Evolutionary conservation across 1,140 invertebrate species (phyloP).

Genomic region (Cecropterus lyciades): DNA sequence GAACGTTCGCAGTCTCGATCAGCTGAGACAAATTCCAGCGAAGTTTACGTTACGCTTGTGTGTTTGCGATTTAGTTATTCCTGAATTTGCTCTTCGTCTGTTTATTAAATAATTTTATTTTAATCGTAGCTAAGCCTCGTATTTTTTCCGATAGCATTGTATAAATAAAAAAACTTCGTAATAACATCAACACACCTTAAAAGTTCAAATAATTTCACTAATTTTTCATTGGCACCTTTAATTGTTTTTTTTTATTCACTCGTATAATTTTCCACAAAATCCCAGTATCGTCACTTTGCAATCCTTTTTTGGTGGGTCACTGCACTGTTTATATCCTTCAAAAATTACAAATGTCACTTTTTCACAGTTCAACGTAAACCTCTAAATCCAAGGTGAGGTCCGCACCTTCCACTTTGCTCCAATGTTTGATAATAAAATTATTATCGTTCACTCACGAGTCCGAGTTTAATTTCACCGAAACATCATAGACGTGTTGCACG

Average conservation of each 20-base stretch:
- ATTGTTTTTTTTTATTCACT: slow-evolving; percentile 51
- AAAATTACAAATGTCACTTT: slow-evolving; percentile 72
- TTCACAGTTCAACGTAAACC: slow-evolving; percentile 63
- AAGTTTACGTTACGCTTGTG: slow-evolving; percentile 32
- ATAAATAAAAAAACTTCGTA: slow-evolving; percentile 23
- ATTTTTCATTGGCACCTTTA: slow-evolving; percentile 43
- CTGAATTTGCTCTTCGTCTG: not conserved
- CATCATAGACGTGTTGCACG: slow-evolving; percentile 82
- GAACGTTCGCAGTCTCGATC: slow-evolving; percentile 50
- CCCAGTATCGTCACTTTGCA: slow-evolving; percentile 69
- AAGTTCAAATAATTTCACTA: slow-evolving; percentile 40
- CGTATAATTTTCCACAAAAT: slow-evolving; percentile 57
- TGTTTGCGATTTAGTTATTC: slow-evolving; percentile 14
- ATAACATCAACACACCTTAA: slow-evolving; percentile 45
- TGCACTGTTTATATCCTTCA: slow-evolving; percentile 68
- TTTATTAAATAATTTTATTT: slow-evolving; percentile 5
- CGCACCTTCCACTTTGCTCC: slow-evolving; percentile 71
- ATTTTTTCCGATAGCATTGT: not conserved
- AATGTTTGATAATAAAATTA: slow-evolving; percentile 70
- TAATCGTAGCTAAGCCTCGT: not conserved
- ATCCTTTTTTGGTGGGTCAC: slow-evolving; percentile 71
- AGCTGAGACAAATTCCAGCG: slow-evolving; percentile 63
- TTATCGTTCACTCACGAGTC: slow-evolving; percentile 74
- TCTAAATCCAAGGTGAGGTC: slow-evolving; percentile 75
- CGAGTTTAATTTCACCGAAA: slow-evolving; percentile 79